Base-by-base conservation (phyloP, 2,888 invertebrate genomes). In the Merodon equestris region DNA sequence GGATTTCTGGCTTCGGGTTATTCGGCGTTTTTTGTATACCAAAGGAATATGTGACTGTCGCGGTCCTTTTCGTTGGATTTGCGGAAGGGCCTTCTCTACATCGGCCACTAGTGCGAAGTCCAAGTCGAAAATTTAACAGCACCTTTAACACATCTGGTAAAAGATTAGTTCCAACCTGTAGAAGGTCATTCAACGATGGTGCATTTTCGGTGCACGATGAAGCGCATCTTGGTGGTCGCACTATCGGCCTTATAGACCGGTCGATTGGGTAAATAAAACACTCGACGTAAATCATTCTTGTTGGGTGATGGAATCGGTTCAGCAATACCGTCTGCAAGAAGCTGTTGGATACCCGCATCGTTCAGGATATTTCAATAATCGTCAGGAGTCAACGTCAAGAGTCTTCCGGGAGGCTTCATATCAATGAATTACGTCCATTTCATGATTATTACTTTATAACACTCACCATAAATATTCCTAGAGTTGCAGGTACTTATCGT, bases 81-180 rank as follows among this genome's bases (percentile, higher is more conserved):
- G 47, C n/a, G 10, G 47, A 47, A 47, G 17, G 18, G 47, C 47
- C 47, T 47, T 47, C 47, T 47, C 18, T 17, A 44, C 44, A 14
- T 44, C 44, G 14, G 44, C 44, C 14, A 44, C 44, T n/a, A 44
- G 12, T 13, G 13, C 47, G 10, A 47, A 17, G 7, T 17, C 18
- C 44, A 44, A 9, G 44, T 9, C 44, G 44, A 14, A 44, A 9
- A 44, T 44, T 44, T 4, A 44, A 13, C 44, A 44, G 44, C 44
- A 44, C 14, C 14, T 44, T n/a, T 44, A 44, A 27, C 27, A 2
- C 7, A n/a, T n/a, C n/a, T n/a, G n/a, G n/a, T n/a, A n/a, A n/a
- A n/a, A n/a, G n/a, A n/a, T n/a, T n/a, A n/a, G n/a, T n/a, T n/a
- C n/a, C n/a, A n/a, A n/a, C n/a, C n/a, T n/a, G n/a, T n/a, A n/a